A percentile compares a stretch with the other conserved stretches of the same genome.
Conservation (phyloP, 64 coral and sea anemone species). For the Astreopora myriophthalma region DNA sequence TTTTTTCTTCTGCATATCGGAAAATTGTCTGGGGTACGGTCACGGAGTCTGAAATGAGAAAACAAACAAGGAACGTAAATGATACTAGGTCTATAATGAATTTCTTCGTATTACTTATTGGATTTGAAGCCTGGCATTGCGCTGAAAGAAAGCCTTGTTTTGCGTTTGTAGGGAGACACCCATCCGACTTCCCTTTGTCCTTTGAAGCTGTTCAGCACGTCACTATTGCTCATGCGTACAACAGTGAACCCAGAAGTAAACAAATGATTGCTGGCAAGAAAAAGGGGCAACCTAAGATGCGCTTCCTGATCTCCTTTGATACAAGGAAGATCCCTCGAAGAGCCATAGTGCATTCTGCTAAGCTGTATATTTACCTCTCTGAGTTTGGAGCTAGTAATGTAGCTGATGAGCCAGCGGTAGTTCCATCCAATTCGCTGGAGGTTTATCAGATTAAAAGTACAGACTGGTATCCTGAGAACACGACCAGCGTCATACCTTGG, state of each 20-base stretch:
- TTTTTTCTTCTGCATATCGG: no score
- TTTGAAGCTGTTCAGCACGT: constrained; percentile 45
- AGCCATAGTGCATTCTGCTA: constrained; percentile 79
- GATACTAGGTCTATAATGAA: background rate
- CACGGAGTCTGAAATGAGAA: background rate
- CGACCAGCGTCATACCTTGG: constrained; percentile 89
- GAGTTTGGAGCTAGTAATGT: constrained; percentile 40
- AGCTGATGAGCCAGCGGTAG: background rate
- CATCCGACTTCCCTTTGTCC: constrained; percentile 34
- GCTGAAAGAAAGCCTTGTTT: background rate
- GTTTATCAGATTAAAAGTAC: constrained; percentile 91
- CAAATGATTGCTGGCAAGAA: constrained; percentile 78
- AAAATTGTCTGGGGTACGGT: background rate
- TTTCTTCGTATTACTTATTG: background rate
- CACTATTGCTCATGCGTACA: constrained; percentile 66
- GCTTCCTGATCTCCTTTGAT: constrained; percentile 94
- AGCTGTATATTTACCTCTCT: constrained; percentile 70
- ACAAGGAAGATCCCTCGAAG: constrained; percentile 66
- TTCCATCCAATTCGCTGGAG: constrained; percentile 77
- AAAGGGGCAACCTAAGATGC: constrained; percentile 63
- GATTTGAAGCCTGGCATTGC: background rate
- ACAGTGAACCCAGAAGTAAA: constrained; percentile 46
- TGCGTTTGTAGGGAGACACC: constrained; percentile 24
- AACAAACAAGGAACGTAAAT: background rate
- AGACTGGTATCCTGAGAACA: constrained; percentile 75